Evolutionary conservation across 2,113 vertebrate genomes (phyloP).

Genomic region (Atherinomorus stipes): DNA sequence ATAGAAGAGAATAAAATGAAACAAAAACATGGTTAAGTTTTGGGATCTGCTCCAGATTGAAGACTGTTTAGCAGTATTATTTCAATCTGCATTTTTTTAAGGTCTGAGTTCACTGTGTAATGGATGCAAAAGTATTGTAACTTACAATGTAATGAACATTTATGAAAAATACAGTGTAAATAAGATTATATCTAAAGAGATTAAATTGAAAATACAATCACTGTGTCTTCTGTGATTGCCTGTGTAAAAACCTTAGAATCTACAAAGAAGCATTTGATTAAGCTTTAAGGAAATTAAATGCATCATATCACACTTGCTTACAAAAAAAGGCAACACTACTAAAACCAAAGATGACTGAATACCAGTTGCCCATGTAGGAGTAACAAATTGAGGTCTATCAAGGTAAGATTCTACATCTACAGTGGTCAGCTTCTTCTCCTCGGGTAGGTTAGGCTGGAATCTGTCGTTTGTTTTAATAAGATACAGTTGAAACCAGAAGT

Average conservation of each 20-base stretch:
- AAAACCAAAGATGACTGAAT: too few species aligned
- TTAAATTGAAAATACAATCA: constrained; percentile 76
- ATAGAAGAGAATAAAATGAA: constrained; percentile 59
- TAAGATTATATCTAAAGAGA: constrained; percentile 88
- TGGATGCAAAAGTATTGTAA: constrained; percentile 86
- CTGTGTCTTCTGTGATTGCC: constrained; percentile 21
- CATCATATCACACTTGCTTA: too few species aligned
- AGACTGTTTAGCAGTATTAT: constrained; percentile 82
- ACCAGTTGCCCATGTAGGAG: too few species aligned
- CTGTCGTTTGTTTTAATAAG: too few species aligned
- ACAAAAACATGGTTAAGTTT: constrained; percentile 3
- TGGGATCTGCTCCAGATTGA: constrained; percentile 59
- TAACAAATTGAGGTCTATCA: too few species aligned
- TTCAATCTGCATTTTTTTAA: constrained; percentile 80
- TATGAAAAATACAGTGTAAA: constrained; percentile 86
- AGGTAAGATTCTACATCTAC: too few species aligned
- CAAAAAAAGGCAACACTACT: too few species aligned
- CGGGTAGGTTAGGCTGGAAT: too few species aligned
- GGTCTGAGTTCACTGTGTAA: constrained; percentile 85
- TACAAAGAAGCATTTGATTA: too few species aligned
- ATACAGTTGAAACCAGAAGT: too few species aligned
- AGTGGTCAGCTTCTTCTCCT: too few species aligned
- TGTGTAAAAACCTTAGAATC: background rate
- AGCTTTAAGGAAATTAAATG: too few species aligned
- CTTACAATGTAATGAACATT: constrained; percentile 88